Percentiles rank a stretch among this genome's conserved stretches.
Evolutionary conservation across 2,797 vertebrate species (phyloP).

Genomic region (Girardinus metallicus): DNA sequence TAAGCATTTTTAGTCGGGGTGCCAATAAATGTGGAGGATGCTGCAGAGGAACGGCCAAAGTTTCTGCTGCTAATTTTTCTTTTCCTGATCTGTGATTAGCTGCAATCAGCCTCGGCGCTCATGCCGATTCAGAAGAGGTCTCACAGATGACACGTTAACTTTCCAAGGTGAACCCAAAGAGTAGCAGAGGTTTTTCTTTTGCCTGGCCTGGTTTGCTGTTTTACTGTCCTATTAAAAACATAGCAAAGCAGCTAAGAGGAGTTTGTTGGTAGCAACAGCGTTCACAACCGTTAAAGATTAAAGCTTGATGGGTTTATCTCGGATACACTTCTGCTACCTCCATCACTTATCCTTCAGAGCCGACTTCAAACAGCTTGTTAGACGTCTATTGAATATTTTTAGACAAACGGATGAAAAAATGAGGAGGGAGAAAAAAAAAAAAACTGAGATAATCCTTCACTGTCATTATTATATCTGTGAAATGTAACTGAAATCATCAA

Average conservation of each 20-base stretch:
- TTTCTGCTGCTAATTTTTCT: not conserved
- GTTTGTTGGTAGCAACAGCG: not conserved
- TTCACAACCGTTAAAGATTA: constrained; percentile 1
- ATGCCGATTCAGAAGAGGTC: not conserved
- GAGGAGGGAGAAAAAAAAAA: not conserved
- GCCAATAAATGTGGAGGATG: not conserved
- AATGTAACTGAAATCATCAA: not conserved
- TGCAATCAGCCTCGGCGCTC: not conserved
- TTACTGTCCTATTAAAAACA: constrained; percentile 3
- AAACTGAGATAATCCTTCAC: not conserved
- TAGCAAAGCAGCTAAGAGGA: not conserved
- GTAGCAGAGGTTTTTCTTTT: constrained; percentile 6
- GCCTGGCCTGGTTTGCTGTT: constrained; percentile 1
- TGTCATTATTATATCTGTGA: not conserved
- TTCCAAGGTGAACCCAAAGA: constrained; percentile 12
- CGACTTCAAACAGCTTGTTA: constrained; percentile 15
- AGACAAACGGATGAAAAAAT: not conserved
- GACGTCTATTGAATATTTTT: constrained; percentile 11
- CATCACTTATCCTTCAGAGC: constrained; percentile 12
- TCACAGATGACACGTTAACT: not conserved
- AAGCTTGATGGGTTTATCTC: constrained; percentile 21
- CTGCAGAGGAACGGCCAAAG: not conserved
- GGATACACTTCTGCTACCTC: constrained; percentile 10
- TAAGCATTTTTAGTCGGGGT: not conserved
- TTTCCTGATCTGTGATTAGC: constrained; percentile 12